These are phyloP conservation scores for Psilanteris sp. DNA, from an alignment of 1,140 invertebrate genomes.

Conservation along the genomic window DNA sequence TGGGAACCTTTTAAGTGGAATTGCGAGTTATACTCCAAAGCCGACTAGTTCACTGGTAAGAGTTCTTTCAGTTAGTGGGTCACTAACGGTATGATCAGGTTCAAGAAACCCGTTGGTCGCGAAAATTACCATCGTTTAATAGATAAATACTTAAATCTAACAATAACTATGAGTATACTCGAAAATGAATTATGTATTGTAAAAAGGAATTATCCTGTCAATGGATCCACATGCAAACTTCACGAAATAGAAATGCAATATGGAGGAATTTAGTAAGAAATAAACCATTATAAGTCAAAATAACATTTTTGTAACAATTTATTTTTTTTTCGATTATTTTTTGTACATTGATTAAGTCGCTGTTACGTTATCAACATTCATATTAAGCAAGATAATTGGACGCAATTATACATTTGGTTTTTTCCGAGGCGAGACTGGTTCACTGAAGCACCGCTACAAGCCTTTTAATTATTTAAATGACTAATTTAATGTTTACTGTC, in stretches of 20 bases:
- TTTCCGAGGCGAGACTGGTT: constrained; percentile 69
- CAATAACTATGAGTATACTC: too few relatives aligned
- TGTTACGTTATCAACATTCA: too few relatives aligned
- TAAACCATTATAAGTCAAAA: too few relatives aligned
- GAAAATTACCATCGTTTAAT: constrained; percentile 66
- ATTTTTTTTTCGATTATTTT: constrained; percentile 67
- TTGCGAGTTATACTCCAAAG: constrained; percentile 47
- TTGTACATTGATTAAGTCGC: constrained; percentile 60
- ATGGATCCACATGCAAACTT: too few relatives aligned
- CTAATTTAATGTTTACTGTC: constrained; percentile 38
- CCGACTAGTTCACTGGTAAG: constrained; percentile 68
- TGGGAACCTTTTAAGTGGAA: constrained; percentile 48
- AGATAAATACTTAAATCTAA: constrained; percentile 32
- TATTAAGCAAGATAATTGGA: too few relatives aligned
- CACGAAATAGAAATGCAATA: too few relatives aligned
- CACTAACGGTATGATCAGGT: constrained; percentile 77
- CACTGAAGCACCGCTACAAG: constrained; percentile 68
- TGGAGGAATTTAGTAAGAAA: too few relatives aligned
- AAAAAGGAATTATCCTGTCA: too few relatives aligned
- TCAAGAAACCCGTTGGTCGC: constrained; percentile 74
- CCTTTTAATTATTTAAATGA: constrained; percentile 46
- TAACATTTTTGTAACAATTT: constrained; percentile 74
- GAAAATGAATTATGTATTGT: too few relatives aligned
- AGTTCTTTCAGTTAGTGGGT: constrained; percentile 77
- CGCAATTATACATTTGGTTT: constrained; percentile 60